phyloP scores from a whole-genome alignment of 2,797 vertebrate species.

The Knipowitschia caucasica region DNA sequence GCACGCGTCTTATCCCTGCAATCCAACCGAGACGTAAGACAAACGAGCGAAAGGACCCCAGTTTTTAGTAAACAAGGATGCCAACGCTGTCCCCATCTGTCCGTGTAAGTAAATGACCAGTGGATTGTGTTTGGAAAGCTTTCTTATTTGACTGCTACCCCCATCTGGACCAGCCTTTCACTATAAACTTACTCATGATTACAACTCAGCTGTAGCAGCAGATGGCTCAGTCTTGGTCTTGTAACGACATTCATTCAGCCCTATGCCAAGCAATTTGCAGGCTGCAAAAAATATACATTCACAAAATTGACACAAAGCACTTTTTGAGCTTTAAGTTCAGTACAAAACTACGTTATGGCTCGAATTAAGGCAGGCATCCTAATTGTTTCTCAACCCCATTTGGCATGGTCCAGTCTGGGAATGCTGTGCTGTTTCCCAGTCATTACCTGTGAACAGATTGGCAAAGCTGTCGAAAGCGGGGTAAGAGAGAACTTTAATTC shows the following conservation, averaged over 20 bases:
- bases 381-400: slow-evolving; percentile 14
- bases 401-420: slow-evolving; percentile 54
- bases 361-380: slow-evolving; percentile 34
- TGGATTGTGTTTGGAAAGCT: slow-evolving; percentile 11
- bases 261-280: slow-evolving; percentile 53
- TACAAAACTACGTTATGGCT: slow-evolving; percentile 41
- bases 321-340: slow-evolving; percentile 29
- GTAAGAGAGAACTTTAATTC: slow-evolving; percentile 63
- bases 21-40: slow-evolving; percentile 42
- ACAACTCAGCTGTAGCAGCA: slow-evolving; percentile 60
- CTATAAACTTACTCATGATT: slow-evolving; percentile 48
- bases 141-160: slow-evolving; percentile 34
- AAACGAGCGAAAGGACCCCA: slow-evolving; percentile 28
- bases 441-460: slow-evolving; percentile 75
- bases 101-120: slow-evolving; percentile 26
- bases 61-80: not conserved
- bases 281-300: slow-evolving; percentile 59
- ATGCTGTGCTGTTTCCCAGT: slow-evolving; percentile 57
- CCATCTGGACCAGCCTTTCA: slow-evolving; percentile 58
- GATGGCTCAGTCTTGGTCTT: slow-evolving; percentile 71
- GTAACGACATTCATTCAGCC: slow-evolving; percentile 46
- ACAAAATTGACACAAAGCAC: slow-evolving; percentile 23
- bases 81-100: slow-evolving; percentile 25
- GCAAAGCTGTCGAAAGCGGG: slow-evolving; percentile 67
- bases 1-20: slow-evolving; percentile 82